Evolutionary conservation across 2,888 invertebrate species (phyloP).

Genomic region (Coenonympha glycerion): DNA sequence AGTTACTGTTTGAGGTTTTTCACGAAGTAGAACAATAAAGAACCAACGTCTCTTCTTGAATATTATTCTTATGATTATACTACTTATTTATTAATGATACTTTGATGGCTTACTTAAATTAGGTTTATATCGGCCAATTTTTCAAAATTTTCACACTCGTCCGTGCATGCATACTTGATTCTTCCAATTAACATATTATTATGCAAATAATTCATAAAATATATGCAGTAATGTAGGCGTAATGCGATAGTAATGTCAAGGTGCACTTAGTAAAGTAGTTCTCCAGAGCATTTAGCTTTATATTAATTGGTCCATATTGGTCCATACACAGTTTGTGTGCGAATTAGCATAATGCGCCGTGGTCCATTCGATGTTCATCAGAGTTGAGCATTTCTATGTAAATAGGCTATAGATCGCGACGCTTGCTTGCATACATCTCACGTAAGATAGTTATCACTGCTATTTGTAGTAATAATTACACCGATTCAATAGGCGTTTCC

Average conservation of each 20-base stretch:
- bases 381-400: conserved; percentile 40
- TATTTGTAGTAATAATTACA: conserved; percentile 25
- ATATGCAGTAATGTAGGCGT: no score
- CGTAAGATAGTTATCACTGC: conserved; percentile 20
- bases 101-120: no score
- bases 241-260: neutral
- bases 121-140: no score
- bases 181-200: no score
- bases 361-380: conserved; percentile 41
- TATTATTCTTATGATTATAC: no score
- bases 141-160: no score
- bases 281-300: conserved; percentile 8
- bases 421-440: conserved; percentile 25
- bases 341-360: conserved; percentile 39
- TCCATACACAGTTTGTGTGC: conserved; percentile 12
- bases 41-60: no score
- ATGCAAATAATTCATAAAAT: no score
- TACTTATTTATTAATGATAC: no score
- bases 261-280: conserved; percentile 6
- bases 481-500: conserved; percentile 17
- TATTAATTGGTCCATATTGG: conserved; percentile 13
- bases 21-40: no score
- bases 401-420: conserved; percentile 36
- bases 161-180: no score
- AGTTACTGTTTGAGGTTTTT: no score